Conservation (phyloP, 2,113 vertebrate genomes). For the Argyrosomus japonicus region DNA sequence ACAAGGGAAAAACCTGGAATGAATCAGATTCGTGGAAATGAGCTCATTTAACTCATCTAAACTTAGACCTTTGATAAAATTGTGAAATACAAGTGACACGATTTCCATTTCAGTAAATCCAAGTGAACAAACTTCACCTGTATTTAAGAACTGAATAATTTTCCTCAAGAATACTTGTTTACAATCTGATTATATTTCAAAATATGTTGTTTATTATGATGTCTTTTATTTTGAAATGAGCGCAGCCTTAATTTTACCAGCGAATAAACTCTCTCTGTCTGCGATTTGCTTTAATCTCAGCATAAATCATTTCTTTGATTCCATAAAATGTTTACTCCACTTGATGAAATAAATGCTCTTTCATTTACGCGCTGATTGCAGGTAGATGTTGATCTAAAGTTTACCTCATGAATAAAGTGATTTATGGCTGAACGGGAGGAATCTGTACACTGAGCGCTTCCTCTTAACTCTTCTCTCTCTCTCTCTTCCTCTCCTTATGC, state of each 20-base stretch:
- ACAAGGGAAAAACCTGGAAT: slow-evolving; percentile 14
- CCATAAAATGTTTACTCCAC: neutral
- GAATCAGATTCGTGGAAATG: slow-evolving; percentile 47
- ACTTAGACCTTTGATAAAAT: slow-evolving; percentile 29
- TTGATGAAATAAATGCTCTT: neutral
- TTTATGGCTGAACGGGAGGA: slow-evolving; percentile 5
- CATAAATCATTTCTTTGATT: neutral
- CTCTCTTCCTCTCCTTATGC: slow-evolving; percentile 36
- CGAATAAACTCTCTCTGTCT: neutral
- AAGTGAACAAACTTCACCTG: neutral
- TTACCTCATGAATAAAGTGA: neutral
- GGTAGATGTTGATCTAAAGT: neutral
- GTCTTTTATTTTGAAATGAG: slow-evolving; percentile 14
- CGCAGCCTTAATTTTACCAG: neutral
- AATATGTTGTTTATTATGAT: neutral
- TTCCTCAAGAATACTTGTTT: neutral
- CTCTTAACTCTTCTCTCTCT: slow-evolving; percentile 42
- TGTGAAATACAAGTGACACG: slow-evolving; percentile 17
- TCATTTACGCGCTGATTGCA: neutral
- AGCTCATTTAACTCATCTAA: slow-evolving; percentile 18
- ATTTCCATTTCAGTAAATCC: neutral
- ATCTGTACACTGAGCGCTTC: neutral
- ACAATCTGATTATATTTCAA: neutral
- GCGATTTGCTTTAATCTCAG: neutral
- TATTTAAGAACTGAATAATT: neutral